Base-by-base conservation (phyloP, 2,888 invertebrate species). In the Chrysina gloriosa region DNA sequence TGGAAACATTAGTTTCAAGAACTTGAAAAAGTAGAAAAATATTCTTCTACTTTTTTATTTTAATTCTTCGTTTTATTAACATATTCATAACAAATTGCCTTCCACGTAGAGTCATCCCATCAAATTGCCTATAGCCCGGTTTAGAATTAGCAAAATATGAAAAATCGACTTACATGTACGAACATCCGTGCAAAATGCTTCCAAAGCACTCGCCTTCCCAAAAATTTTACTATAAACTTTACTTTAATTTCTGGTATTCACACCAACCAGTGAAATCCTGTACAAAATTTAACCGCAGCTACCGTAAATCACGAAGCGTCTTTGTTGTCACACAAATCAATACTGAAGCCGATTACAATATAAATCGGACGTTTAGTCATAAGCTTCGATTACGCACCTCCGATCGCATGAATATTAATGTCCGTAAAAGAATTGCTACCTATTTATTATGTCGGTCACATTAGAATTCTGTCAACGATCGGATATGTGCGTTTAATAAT, bases 371-470 rank as follows among this genome's bases (percentile, higher is more conserved):
- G 65, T 65, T 68, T 58, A 65, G 27, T 58, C 65, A 45, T 34
- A 23, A 42, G 56, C 39, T 56, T 63, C 63, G 52, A 67, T 63
- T 63, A 52, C 63, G 52, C 54, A 54, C 50, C 31, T 9, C 58
- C 52, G 47, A 50, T 36, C 29, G 39, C 31, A 68, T 68, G 65
- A 65, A 68, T 68, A 68, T 68, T 68, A 68, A 68, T 68, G 65
- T 21, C 7, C 11, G 25, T 47, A 58, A 58, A 67, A 61, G 65
- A 68, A 68, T 56, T 56, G 56, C 58, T 42, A 58, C 56, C 54
- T 66, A 66, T 66, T 66, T 58, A 66, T 66, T 66, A 56, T 58
- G 58, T 58, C 48, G 23, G 58, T 48, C 66, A 48, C 66, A 66
- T 66, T 58, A 31, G 56, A 47, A 66, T 66, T 58, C 66, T 47